These are phyloP conservation scores for Cephus nigrinus DNA, from an alignment of 2,888 invertebrate genomes.

Conservation along the genomic window DNA sequence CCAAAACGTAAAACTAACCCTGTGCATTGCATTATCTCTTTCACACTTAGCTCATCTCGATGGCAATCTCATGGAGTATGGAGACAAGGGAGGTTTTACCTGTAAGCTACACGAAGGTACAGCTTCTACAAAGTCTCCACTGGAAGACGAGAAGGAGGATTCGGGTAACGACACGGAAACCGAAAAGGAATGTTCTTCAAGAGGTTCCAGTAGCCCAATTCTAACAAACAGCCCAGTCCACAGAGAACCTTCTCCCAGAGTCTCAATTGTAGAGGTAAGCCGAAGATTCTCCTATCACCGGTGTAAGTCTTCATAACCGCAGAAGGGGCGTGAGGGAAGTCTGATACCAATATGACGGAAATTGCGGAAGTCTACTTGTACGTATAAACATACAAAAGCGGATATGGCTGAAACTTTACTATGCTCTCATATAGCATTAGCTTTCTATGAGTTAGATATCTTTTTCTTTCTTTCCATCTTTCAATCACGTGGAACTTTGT, in stretches of 20 bases:
- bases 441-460: not conserved
- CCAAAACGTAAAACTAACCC: not conserved
- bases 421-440: conserved; percentile 13
- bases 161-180: conserved; percentile 50
- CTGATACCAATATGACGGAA: not conserved
- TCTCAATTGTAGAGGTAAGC: conserved; percentile 61
- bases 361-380: not conserved
- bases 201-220: conserved; percentile 48
- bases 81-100: conserved; percentile 41
- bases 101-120: conserved; percentile 49
- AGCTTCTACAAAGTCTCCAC: conserved; percentile 24
- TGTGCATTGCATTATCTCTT: not conserved
- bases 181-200: conserved; percentile 48
- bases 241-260: conserved; percentile 53
- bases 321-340: not conserved
- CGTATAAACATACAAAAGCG: not conserved
- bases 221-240: conserved; percentile 38
- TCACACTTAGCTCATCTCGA: conserved; percentile 47
- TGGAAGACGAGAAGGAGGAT: conserved; percentile 45
- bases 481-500: not conserved
- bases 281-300: conserved; percentile 24
- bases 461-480: not conserved
- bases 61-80: conserved; percentile 48
- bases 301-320: not conserved
- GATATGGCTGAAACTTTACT: not conserved